Conservation (phyloP, 2,113 vertebrate species). For the Myrmecobius fasciatus region DNA sequence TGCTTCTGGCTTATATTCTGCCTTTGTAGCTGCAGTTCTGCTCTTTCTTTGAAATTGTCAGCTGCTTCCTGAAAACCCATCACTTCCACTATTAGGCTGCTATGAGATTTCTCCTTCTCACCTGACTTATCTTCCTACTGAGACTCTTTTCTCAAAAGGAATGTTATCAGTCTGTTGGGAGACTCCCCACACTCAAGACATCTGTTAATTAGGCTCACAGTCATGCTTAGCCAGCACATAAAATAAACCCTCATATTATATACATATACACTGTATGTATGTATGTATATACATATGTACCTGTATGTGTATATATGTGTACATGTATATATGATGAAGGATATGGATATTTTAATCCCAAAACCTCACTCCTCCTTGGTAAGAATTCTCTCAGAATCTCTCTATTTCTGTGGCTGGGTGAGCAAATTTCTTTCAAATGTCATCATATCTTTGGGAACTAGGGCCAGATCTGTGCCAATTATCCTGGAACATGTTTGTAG, state of each 20-base stretch:
- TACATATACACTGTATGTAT: no score
- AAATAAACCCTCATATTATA: background rate
- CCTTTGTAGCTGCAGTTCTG: background rate
- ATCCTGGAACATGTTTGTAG: background rate
- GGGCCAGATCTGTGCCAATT: background rate
- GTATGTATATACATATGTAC: no score
- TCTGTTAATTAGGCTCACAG: background rate
- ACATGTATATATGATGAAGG: no score
- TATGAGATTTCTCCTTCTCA: background rate
- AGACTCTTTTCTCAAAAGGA: background rate
- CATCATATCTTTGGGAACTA: background rate
- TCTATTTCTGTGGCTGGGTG: background rate
- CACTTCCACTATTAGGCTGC: background rate
- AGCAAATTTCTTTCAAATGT: background rate
- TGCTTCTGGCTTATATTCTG: background rate
- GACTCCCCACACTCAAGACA: background rate
- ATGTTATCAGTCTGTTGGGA: background rate
- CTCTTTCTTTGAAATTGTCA: background rate
- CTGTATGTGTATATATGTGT: no score
- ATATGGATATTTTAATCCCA: no score
- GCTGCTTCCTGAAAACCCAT: background rate
- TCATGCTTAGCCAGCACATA: background rate
- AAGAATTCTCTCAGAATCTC: background rate
- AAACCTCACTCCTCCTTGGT: background rate
- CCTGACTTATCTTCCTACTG: background rate